phyloP scores from a whole-genome alignment of 2,888 invertebrate genomes.

The Theretra japonica region DNA sequence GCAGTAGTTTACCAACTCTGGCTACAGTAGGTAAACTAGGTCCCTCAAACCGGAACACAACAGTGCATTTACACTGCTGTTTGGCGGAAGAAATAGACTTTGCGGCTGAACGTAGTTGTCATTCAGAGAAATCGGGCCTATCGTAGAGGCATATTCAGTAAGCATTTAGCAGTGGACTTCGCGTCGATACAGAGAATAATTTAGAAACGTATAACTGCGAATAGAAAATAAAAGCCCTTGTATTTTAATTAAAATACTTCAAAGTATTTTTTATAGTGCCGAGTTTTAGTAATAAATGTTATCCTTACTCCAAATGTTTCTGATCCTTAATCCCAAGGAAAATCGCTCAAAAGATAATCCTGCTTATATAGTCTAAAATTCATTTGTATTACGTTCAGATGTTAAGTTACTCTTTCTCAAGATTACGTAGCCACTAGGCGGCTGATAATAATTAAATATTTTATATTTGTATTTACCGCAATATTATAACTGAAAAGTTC shows the following conservation, averaged over 20 bases:
- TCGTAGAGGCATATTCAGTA: too few species aligned
- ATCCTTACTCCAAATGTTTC: conserved; percentile 7
- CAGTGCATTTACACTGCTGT: too few species aligned
- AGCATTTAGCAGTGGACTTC: too few species aligned
- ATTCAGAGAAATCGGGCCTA: too few species aligned
- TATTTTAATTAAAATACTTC: not conserved
- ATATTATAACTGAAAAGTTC: not conserved
- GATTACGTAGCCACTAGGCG: not conserved
- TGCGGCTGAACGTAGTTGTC: too few species aligned
- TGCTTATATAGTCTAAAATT: conserved; percentile 30
- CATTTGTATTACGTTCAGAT: conserved; percentile 41
- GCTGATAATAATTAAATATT: conserved; percentile 16
- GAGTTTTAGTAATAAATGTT: not conserved
- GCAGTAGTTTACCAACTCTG: too few species aligned
- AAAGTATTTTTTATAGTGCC: not conserved
- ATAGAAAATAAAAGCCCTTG: too few species aligned
- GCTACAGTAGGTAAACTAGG: too few species aligned
- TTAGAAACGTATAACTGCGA: too few species aligned
- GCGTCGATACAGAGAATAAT: too few species aligned
- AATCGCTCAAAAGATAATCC: conserved; percentile 25
- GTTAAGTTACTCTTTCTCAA: conserved; percentile 7
- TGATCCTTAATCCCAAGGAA: conserved; percentile 20
- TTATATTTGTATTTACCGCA: not conserved
- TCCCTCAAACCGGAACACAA: too few species aligned
- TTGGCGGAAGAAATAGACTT: too few species aligned